phyloP scores from a whole-genome alignment of 2,888 invertebrate species.

The Dicranocentrus wangi region DNA sequence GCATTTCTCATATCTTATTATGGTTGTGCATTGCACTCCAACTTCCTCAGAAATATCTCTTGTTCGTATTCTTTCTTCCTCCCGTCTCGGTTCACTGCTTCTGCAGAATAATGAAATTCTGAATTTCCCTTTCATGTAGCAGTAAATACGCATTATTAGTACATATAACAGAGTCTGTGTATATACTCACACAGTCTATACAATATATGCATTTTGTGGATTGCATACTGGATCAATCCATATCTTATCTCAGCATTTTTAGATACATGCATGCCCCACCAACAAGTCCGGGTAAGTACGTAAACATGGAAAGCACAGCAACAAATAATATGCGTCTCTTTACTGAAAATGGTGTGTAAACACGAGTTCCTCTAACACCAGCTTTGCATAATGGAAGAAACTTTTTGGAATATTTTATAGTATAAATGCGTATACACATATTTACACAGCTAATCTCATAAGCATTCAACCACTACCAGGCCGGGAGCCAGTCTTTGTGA shows the following conservation, averaged over 20 bases:
- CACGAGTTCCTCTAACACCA: slow-evolving; percentile 17
- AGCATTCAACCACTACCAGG: not conserved
- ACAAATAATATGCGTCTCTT: not conserved
- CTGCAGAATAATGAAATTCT: not conserved
- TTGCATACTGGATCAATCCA: not conserved
- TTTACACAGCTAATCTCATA: not conserved
- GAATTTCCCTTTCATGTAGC: not conserved
- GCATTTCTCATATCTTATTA: too few relatives aligned
- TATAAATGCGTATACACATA: not conserved
- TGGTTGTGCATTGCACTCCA: too few relatives aligned
- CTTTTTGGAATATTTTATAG: not conserved
- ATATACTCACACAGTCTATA: not conserved
- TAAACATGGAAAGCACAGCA: not conserved
- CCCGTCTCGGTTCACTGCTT: not conserved
- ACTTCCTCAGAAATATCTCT: not conserved
- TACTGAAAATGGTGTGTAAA: slow-evolving; percentile 41
- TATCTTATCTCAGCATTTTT: not conserved
- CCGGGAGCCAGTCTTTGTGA: not conserved
- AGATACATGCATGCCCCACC: not conserved
- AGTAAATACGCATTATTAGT: not conserved
- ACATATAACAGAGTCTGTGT: not conserved
- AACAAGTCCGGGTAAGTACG: not conserved
- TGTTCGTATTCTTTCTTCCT: not conserved
- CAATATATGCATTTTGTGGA: not conserved
- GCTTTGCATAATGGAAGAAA: not conserved